A percentile compares a stretch with the other conserved stretches of the same genome.
phyloP scores from a whole-genome alignment of 2,888 invertebrate species.

The Andricus quercusramuli region DNA sequence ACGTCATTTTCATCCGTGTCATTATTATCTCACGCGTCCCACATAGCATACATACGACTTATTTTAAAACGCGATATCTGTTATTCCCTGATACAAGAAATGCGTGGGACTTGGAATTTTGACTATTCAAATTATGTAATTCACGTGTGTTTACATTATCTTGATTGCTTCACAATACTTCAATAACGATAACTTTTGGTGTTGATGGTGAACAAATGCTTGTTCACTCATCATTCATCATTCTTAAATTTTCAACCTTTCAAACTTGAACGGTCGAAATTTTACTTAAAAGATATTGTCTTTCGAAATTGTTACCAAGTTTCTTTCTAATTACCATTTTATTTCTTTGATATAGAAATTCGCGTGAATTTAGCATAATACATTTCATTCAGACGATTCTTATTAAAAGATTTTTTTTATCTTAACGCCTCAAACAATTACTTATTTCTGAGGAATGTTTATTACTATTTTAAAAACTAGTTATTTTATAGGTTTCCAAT shows the following conservation, averaged over 20 bases:
- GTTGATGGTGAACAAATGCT: background rate
- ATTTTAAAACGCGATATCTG: background rate
- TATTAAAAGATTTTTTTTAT: too few relatives aligned
- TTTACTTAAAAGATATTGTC: background rate
- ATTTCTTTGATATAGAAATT: too few relatives aligned
- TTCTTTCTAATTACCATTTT: too few relatives aligned
- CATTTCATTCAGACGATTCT: too few relatives aligned
- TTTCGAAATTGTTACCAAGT: too few relatives aligned
- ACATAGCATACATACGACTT: background rate
- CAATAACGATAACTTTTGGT: background rate
- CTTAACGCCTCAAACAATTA: too few relatives aligned
- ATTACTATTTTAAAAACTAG: too few relatives aligned
- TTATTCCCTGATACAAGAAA: background rate
- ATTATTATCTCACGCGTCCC: background rate
- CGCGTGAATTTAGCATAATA: too few relatives aligned
- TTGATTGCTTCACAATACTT: background rate
- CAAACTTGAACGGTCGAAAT: background rate
- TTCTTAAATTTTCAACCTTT: background rate
- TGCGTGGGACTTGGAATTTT: background rate
- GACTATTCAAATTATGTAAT: background rate
- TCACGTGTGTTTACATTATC: constrained; percentile 1
- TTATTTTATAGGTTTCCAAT: too few relatives aligned
- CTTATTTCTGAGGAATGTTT: too few relatives aligned
- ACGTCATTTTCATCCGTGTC: background rate
- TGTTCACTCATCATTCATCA: background rate